Evolutionary conservation across 2,888 invertebrate genomes (phyloP).

Genomic region (Eristalis tenax): DNA sequence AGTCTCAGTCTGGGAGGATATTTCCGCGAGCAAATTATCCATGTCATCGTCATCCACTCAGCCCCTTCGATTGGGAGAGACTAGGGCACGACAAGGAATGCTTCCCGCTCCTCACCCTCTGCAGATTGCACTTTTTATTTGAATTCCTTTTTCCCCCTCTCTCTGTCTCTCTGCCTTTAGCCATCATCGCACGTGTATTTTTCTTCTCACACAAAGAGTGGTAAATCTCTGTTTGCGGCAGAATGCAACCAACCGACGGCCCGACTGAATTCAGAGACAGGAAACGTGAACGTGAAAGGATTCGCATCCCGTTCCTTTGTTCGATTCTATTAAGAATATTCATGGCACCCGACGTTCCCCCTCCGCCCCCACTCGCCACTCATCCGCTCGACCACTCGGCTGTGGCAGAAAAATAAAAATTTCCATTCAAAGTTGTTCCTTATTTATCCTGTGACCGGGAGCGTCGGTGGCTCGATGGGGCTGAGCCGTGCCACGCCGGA

Average conservation of each 20-base stretch:
- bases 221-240: background rate
- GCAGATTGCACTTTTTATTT: conserved; percentile 28
- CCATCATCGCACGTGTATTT: background rate
- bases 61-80: conserved; percentile 1
- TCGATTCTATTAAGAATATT: conserved; percentile 4
- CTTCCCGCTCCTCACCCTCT: background rate
- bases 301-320: conserved; percentile 2
- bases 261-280: background rate
- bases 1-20: background rate
- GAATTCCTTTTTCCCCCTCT: background rate
- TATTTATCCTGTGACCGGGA: conserved; percentile 18
- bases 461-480: background rate
- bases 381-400: background rate
- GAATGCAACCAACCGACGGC: background rate
- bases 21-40: conserved; percentile 1
- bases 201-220: background rate
- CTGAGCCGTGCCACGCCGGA: background rate
- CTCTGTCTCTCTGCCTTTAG: too few species aligned
- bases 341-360: background rate
- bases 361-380: background rate
- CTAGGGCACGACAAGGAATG: conserved; percentile 1
- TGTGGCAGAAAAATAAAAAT: background rate
- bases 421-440: conserved; percentile 31
- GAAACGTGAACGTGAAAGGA: background rate
- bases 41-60: background rate